These are phyloP conservation scores for Microctenopoma steveboyesi DNA, from an alignment of 2,797 vertebrate genomes.

Conservation along the genomic window DNA sequence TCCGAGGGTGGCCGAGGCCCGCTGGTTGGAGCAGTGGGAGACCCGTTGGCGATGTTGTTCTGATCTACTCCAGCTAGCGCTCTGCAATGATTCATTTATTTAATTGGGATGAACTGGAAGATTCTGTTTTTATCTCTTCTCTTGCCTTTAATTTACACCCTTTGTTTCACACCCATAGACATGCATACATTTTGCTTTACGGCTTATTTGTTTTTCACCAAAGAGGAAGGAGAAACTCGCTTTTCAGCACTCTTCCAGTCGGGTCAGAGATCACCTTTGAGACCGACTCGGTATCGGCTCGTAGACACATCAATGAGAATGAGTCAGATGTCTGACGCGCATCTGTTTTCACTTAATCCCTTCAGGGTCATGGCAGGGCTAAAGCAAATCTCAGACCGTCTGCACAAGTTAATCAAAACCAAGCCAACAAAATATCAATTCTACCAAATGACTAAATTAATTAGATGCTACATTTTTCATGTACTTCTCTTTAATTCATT, in stretches of 20 bases:
- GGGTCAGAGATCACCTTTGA: constrained; percentile 52
- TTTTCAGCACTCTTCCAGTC: constrained; percentile 38
- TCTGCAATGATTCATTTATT: constrained; percentile 69
- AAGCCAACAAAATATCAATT: constrained; percentile 10
- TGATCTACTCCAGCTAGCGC: constrained; percentile 61
- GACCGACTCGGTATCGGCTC: constrained; percentile 32
- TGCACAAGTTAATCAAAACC: constrained; percentile 10
- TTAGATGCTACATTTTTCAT: constrained; percentile 9
- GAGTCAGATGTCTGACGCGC: constrained; percentile 31
- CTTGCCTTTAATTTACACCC: constrained; percentile 9
- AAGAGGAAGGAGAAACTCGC: constrained; percentile 24
- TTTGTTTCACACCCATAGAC: constrained; percentile 27
- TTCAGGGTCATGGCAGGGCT: constrained; percentile 25
- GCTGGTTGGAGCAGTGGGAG: constrained; percentile 73
- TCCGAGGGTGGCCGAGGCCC: constrained; percentile 66
- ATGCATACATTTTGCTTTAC: constrained; percentile 29
- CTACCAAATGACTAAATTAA: constrained; percentile 22
- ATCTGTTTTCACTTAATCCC: constrained; percentile 59
- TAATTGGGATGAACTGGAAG: constrained; percentile 68
- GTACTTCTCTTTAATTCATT: constrained; percentile 15
- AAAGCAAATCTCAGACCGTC: constrained; percentile 26
- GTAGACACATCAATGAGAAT: constrained; percentile 43
- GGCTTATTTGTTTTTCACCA: constrained; percentile 50
- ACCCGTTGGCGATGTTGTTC: constrained; percentile 62
- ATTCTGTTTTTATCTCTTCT: constrained; percentile 34